phyloP scores from a whole-genome alignment of 2,888 invertebrate genomes.

The Leucophenga montana region DNA sequence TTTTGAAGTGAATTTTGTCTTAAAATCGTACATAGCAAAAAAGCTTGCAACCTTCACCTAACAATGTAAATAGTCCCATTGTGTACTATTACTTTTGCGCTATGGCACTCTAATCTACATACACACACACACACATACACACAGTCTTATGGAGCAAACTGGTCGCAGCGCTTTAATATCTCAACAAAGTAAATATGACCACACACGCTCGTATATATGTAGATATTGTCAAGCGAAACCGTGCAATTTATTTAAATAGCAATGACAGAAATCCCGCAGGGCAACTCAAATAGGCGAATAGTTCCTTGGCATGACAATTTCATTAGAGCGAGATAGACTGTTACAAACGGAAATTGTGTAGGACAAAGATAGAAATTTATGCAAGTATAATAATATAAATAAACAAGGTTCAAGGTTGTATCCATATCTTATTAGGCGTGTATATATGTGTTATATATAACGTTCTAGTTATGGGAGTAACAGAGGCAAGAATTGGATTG shows the following conservation, averaged over 20 bases:
- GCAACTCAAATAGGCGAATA: conserved; percentile 19
- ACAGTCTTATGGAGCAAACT: conserved; percentile 2
- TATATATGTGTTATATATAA: no score
- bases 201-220: neutral
- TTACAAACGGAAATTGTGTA: neutral
- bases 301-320: conserved; percentile 10
- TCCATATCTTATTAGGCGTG: no score
- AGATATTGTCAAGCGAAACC: no score
- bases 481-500: no score
- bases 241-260: conserved; percentile 4
- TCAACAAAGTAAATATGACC: conserved; percentile 46
- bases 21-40: neutral
- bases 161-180: conserved; percentile 21
- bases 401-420: conserved; percentile 19
- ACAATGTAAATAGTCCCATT: conserved; percentile 14
- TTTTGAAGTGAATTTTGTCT: neutral
- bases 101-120: conserved; percentile 5
- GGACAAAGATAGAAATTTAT: no score
- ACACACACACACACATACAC: conserved; percentile 24
- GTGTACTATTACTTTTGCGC: neutral
- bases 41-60: conserved; percentile 28
- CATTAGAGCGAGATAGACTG: neutral
- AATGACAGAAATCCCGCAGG: conserved; percentile 14
- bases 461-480: no score
- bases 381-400: neutral